Evolutionary conservation across 2,888 invertebrate genomes (phyloP).

Genomic region (Cheilosia scutellata): DNA sequence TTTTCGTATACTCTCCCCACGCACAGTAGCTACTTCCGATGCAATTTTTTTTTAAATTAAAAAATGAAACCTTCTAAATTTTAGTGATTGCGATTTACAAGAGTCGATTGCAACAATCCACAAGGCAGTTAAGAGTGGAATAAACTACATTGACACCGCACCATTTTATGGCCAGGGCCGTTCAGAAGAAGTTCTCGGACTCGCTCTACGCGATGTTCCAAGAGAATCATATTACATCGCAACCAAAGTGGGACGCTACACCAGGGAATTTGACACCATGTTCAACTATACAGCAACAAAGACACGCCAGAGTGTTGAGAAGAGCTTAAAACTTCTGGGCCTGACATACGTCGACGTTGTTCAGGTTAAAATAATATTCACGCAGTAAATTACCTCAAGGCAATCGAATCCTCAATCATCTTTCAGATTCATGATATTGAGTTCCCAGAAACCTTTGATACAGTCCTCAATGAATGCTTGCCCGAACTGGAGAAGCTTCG

Average conservation of each 20-base stretch:
- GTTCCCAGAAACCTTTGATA: conserved; percentile 90
- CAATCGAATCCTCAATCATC: neutral
- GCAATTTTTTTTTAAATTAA: no score
- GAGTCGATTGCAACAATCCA: conserved; percentile 89
- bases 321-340: conserved; percentile 89
- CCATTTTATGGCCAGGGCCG: conserved; percentile 96
- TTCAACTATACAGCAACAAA: conserved; percentile 94
- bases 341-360: conserved; percentile 94
- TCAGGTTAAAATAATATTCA: conserved; percentile 86
- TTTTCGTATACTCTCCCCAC: no score
- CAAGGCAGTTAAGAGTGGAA: conserved; percentile 89
- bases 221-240: conserved; percentile 93
- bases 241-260: conserved; percentile 96
- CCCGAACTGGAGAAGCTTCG: conserved; percentile 92
- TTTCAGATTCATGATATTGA: conserved; percentile 96
- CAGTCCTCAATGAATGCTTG: conserved; percentile 93
- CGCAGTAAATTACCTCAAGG: neutral
- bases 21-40: no score
- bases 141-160: conserved; percentile 96
- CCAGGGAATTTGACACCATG: conserved; percentile 88
- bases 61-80: conserved; percentile 24
- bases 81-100: conserved; percentile 87
- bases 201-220: conserved; percentile 92
- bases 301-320: conserved; percentile 90
- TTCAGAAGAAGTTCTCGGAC: conserved; percentile 92